Conservation (phyloP, 2,797 vertebrate genomes). For the Anguilla obscura region DNA sequence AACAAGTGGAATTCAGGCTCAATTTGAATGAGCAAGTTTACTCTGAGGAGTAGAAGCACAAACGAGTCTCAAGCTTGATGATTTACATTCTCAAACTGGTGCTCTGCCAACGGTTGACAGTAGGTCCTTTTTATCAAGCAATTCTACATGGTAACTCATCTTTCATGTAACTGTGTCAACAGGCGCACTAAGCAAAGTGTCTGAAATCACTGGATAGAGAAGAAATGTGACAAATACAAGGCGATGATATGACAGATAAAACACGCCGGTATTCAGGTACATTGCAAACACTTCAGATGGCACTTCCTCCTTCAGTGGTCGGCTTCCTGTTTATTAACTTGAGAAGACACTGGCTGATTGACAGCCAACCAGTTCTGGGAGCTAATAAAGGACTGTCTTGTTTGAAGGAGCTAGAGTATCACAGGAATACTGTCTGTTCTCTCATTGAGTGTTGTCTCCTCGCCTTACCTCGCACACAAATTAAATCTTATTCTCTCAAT, state of each 20-base stretch:
- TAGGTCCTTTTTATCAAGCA: not conserved
- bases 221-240: not conserved
- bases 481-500: slow-evolving; percentile 37
- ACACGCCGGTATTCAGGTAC: not conserved
- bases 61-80: not conserved
- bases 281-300: slow-evolving; percentile 17
- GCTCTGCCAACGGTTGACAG: not conserved
- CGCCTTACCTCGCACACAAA: slow-evolving; percentile 46
- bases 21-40: not conserved
- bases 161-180: not conserved
- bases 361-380: slow-evolving; percentile 61
- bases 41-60: not conserved
- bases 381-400: slow-evolving; percentile 59
- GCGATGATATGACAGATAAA: not conserved
- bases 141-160: not conserved
- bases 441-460: slow-evolving; percentile 49
- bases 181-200: not conserved
- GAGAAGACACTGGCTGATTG: slow-evolving; percentile 63
- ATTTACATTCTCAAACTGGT: not conserved
- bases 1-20: not conserved
- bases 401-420: slow-evolving; percentile 56
- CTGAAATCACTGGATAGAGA: not conserved
- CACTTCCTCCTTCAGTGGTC: slow-evolving; percentile 39
- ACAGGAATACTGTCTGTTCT: slow-evolving; percentile 42
- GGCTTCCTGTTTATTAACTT: slow-evolving; percentile 47